These are phyloP conservation scores for Tetrax tetrax DNA, from an alignment of 2,113 vertebrate species.

Conservation along the genomic window DNA sequence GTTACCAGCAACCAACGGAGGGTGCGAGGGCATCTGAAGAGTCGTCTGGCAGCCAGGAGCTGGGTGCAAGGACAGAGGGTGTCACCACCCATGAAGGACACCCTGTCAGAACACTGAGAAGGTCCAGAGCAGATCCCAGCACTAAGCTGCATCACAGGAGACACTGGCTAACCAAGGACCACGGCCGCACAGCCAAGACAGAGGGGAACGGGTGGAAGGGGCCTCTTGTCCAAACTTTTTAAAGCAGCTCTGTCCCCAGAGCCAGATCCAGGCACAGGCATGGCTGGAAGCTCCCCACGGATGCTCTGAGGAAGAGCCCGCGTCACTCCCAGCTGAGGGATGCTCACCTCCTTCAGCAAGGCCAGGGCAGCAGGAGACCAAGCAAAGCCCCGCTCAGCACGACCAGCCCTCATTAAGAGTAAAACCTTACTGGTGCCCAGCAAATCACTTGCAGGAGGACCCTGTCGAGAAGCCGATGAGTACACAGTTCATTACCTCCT, in stretches of 20 bases:
- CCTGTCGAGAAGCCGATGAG: not conserved
- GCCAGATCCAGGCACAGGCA: not conserved
- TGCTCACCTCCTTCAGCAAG: not conserved
- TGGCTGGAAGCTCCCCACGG: not conserved
- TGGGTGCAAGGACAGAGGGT: not conserved
- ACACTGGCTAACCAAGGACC: not conserved
- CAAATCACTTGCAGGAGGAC: not conserved
- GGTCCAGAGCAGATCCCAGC: not conserved
- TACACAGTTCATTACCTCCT: not conserved
- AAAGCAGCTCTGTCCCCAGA: not conserved
- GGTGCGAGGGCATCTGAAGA: not conserved
- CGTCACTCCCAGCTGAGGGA: not conserved
- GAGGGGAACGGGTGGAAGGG: not conserved
- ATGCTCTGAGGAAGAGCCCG: not conserved
- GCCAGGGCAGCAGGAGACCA: not conserved
- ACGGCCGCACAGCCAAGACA: fast-evolving
- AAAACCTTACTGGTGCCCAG: not conserved
- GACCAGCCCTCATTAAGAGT: not conserved
- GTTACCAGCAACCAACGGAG: not conserved
- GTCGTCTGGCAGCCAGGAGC: not conserved
- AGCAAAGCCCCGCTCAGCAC: not conserved
- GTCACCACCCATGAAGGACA: not conserved
- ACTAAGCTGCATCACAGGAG: not conserved
- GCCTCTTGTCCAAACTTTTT: not conserved
- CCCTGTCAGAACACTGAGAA: not conserved